phyloP scores from a whole-genome alignment of 92 coral and sea anemone genomes.

The Palythoa grandis region DNA sequence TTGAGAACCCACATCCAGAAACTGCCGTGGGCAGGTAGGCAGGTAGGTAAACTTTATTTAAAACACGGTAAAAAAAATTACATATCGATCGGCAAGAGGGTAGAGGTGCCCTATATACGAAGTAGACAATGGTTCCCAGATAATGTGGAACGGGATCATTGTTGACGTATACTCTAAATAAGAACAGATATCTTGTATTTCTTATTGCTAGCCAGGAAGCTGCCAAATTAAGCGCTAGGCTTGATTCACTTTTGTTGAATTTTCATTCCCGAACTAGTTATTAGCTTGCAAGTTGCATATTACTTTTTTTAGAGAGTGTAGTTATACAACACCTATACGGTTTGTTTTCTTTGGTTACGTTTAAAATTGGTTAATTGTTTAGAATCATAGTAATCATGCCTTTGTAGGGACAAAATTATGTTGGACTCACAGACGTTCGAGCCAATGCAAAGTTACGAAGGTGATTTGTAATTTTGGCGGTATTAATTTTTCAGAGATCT shows the following conservation, averaged over 20 bases:
- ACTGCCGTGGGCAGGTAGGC: constrained; percentile 13
- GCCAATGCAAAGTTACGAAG: neutral
- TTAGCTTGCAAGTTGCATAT: constrained; percentile 3
- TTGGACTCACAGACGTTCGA: constrained; percentile 8
- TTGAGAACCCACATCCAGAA: constrained; percentile 12
- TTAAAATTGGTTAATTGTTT: neutral
- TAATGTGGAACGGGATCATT: constrained; percentile 24
- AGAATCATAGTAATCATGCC: neutral
- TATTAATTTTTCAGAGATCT: constrained; percentile 23
- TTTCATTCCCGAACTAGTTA: neutral
- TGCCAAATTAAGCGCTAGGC: constrained; percentile 8
- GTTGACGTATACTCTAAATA: neutral
- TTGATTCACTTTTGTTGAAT: constrained; percentile 16
- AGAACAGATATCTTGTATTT: neutral
- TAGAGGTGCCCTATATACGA: too few species aligned
- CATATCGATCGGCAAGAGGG: too few species aligned
- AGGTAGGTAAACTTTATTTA: too few species aligned
- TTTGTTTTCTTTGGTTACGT: neutral
- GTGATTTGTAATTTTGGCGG: constrained; percentile 12
- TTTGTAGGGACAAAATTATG: neutral
- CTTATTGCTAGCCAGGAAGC: neutral
- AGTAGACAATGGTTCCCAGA: neutral
- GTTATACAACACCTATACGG: neutral
- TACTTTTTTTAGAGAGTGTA: neutral
- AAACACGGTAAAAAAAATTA: neutral